Evolutionary conservation across 2,797 vertebrate species (phyloP), one percentile per base, ranked within the genome.

Genomic region (Lemur catta): DNA sequence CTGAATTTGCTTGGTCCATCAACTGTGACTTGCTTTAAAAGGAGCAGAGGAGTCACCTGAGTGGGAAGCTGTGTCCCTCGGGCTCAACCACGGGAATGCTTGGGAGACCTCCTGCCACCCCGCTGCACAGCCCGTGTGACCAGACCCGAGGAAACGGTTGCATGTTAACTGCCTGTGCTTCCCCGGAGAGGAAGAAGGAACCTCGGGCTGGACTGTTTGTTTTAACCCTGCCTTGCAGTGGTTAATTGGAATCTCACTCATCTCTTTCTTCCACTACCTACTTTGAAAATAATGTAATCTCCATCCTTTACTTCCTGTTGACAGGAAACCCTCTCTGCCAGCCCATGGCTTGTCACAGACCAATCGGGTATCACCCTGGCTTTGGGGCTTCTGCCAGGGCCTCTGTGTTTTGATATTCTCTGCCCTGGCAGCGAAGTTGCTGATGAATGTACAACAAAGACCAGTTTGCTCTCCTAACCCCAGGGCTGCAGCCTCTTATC

Each of bases 321-420:
- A 97, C 96, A 97, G 96, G 93, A 97, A 94, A 72, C 35, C 67
- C 79, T 95, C 86, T 88, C 82, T 92, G 96, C 96, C 96, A 95
- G 48, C 91, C 95, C 93, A 24, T 1, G 43, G 79, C 75, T 92
- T 92, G 71, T 85, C 81, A 30, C 30, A 38, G 92, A 55, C 94
- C 94, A 48, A 52, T 94, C 41, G 57, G 71, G 35, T 80, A 20
- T 20, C 24, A 4, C 15, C 79, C 11, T 1, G 65, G 67, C 35
- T 75, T 14, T 55, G 86, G 91, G 97, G 84, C 41, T 43, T 7
- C 50, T 84, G 91, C 95, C 92, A 95, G 93, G 69, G 33, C 95
- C 75, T 88, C 79, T 26, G 72, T 82, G 81, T 74, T 94, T 91
- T 87, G 94, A 93, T 91, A 38, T 52, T 52, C 61, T 89, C 67